Evolutionary conservation across 2,113 vertebrate species (phyloP).

Genomic region (Tretioscincus oriximinensis): DNA sequence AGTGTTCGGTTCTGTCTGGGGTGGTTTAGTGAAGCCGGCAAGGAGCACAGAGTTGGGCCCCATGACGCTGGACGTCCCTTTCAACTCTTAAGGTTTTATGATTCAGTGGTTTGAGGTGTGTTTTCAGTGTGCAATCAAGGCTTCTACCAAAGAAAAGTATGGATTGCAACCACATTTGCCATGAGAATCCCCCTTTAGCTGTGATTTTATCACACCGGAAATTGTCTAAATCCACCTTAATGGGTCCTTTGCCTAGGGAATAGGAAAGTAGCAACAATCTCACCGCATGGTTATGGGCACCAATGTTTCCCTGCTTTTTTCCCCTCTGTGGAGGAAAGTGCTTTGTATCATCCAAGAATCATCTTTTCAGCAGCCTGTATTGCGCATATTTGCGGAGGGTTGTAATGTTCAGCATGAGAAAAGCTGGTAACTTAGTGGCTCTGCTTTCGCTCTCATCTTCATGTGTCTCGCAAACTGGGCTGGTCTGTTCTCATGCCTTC

Average conservation of each 20-base stretch:
- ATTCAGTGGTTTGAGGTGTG: no score
- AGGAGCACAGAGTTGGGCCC: no score
- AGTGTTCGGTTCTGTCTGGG: no score
- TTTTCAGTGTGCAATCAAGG: no score
- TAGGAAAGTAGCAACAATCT: constrained; percentile 2
- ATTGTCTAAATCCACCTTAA: no score
- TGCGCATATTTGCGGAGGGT: neutral
- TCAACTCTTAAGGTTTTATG: no score
- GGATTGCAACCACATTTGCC: no score
- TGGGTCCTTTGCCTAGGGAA: neutral
- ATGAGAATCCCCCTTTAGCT: no score
- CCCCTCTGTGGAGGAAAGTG: neutral
- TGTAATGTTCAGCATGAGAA: neutral
- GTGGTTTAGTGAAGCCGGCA: no score
- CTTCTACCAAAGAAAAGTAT: no score
- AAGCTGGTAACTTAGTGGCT: neutral
- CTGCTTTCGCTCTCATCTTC: constrained; percentile 22
- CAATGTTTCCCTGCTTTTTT: neutral
- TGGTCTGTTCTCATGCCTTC: neutral
- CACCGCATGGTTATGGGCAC: neutral
- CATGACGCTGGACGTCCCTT: no score
- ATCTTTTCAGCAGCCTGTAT: neutral
- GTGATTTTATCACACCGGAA: no score
- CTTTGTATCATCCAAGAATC: neutral
- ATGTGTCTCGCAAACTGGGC: neutral